phyloP scores from a whole-genome alignment of 2,113 vertebrate species.

The Platichthys stellatus region DNA sequence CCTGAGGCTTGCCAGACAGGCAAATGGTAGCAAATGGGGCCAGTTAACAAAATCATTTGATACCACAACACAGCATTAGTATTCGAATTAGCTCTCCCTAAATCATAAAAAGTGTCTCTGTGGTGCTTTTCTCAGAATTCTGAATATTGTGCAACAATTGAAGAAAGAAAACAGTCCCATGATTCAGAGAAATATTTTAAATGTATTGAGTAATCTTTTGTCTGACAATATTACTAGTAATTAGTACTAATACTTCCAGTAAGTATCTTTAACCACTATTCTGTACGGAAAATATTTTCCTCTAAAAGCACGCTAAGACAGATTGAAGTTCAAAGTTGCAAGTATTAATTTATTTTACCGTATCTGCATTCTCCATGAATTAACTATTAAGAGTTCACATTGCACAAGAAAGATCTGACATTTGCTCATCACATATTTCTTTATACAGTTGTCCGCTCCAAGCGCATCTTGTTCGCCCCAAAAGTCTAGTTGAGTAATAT shows the following conservation, averaged over 20 bases:
- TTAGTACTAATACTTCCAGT: background rate
- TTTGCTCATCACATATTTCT: background rate
- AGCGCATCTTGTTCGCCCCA: background rate
- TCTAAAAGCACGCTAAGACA: background rate
- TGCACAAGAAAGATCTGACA: background rate
- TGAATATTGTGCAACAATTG: background rate
- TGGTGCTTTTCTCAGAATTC: background rate
- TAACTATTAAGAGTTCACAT: background rate
- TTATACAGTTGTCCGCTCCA: background rate
- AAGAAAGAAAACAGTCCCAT: background rate
- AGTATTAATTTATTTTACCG: background rate
- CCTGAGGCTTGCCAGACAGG: background rate
- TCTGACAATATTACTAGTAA: background rate
- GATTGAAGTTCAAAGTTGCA: background rate
- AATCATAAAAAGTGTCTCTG: background rate
- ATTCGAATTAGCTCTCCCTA: background rate
- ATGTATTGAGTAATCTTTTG: background rate
- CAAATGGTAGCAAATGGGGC: conserved; percentile 2
- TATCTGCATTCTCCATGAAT: background rate
- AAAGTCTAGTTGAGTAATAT: background rate
- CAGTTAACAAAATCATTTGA: conserved; percentile 30
- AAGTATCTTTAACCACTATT: background rate
- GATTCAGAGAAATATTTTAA: background rate
- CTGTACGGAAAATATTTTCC: background rate
- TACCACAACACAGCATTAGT: conserved; percentile 29